Evolutionary conservation across 2,888 invertebrate species (phyloP), one percentile per base, ranked within the genome.

Genomic region (Stenodema calcarata): DNA sequence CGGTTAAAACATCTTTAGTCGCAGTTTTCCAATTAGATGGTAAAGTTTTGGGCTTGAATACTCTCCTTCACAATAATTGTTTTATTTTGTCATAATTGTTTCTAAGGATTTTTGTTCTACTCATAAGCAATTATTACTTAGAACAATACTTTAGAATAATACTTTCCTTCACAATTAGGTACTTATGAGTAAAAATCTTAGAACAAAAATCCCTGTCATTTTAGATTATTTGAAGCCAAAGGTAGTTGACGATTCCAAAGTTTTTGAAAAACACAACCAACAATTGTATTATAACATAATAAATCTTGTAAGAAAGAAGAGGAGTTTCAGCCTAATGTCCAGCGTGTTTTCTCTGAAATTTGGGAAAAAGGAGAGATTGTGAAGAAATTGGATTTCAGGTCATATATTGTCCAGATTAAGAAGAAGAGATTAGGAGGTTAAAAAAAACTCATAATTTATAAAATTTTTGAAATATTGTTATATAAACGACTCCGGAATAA

Each of bases 351-450:
- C 30, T 28, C 73, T 76, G 30, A 76, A 42, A 41, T 41, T 41
- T 76, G 76, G 76, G 76, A 35, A 41, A 18, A 35, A n/a, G 76
- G 28, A n/a, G 41, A 79, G 27, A 79, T 79, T 44, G 47, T 79
- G 47, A 79, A 79, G 41, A 79, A 44, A 44, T 42, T 44, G 27
- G 41, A 42, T 79, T 79, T 79, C 35, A 41, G 79, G 41, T 78
- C 78, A 35, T 78, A 78, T 14, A 78, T 78, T 35, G 41, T 78
- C 35, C 3, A 78, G 11, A 30, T 35, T 35, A 35, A 35, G n/a
- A n/a, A n/a, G n/a, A n/a, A n/a, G n/a, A 18, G n/a, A 78, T 11
- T 9, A 41, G 35, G 18, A 78, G n/a, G 3, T 18, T 14, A 28
- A 41, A 41, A 78, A 41, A 41, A 78, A 78, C 35, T 78, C 78